A percentile compares a stretch with the other conserved stretches of the same genome.
These are phyloP conservation scores for Brienomyrus longianalis DNA, from an alignment of 2,113 vertebrate species.

Conservation along the genomic window DNA sequence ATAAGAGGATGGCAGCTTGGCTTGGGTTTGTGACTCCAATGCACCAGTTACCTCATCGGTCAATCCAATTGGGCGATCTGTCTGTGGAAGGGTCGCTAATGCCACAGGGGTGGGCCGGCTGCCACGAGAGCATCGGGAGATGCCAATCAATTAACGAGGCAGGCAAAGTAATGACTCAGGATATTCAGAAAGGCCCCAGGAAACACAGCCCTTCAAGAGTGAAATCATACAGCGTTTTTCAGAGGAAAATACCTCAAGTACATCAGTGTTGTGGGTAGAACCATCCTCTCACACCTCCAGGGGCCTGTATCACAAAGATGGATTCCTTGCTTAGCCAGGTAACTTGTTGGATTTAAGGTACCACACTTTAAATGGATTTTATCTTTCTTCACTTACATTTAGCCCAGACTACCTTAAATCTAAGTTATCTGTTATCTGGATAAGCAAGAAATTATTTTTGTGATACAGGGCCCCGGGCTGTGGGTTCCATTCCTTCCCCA, in stretches of 20 bases:
- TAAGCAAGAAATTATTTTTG: background rate
- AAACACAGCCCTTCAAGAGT: background rate
- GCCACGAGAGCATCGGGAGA: background rate
- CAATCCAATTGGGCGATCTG: background rate
- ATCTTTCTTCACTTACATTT: background rate
- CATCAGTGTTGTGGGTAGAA: background rate
- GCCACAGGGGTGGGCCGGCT: background rate
- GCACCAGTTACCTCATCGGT: conserved; percentile 1
- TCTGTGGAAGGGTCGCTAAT: background rate
- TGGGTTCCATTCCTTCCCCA: background rate
- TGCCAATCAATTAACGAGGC: background rate
- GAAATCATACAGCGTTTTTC: background rate
- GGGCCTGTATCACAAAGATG: background rate
- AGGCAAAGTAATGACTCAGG: background rate
- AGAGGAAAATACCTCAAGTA: background rate
- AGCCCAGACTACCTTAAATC: background rate
- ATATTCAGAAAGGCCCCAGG: background rate
- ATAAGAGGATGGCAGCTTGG: background rate
- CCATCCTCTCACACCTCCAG: background rate
- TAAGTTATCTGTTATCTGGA: background rate
- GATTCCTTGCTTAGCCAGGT: background rate
- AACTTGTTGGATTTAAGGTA: background rate
- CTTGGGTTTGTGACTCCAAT: conserved; percentile 3
- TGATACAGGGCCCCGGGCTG: background rate
- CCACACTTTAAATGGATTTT: background rate